Percentiles rank a stretch among this genome's conserved stretches.
Evolutionary conservation across 2,797 vertebrate genomes (phyloP).

Genomic region (Myripristis jacobus): DNA sequence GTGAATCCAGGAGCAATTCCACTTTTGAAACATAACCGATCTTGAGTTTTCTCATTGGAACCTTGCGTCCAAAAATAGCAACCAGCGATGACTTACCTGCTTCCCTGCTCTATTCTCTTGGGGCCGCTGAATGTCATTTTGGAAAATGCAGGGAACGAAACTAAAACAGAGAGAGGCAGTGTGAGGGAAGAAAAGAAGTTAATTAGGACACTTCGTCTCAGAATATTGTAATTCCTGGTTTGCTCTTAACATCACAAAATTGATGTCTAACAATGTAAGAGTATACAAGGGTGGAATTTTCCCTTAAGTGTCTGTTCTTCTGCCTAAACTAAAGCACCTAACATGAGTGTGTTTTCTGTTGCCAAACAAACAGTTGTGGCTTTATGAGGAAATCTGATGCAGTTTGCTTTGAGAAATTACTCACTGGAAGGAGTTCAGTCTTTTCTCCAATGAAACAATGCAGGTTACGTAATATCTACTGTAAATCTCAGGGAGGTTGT

Average conservation of each 20-base stretch:
- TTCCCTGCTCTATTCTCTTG: neutral
- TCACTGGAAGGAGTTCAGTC: neutral
- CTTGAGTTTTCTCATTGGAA: no score
- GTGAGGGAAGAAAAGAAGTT: constrained; percentile 10
- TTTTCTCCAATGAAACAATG: constrained; percentile 34
- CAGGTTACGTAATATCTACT: constrained; percentile 51
- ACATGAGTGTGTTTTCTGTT: constrained; percentile 30
- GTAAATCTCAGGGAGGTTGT: constrained; percentile 22
- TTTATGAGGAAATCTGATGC: constrained; percentile 29
- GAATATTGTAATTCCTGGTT: neutral
- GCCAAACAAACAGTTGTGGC: constrained; percentile 44
- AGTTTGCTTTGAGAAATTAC: constrained; percentile 38
- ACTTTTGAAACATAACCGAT: no score
- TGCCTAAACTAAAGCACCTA: constrained; percentile 16
- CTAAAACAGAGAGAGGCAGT: constrained; percentile 13
- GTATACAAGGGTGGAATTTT: neutral
- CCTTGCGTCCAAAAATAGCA: no score
- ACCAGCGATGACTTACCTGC: no score
- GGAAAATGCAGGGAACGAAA: neutral
- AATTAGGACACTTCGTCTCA: constrained; percentile 21
- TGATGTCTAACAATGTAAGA: no score
- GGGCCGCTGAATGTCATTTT: neutral
- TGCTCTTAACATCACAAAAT: no score
- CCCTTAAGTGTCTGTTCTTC: neutral
- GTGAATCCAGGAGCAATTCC: no score